Evolutionary conservation across 2,113 vertebrate genomes (phyloP).

Genomic region (Trichechus manatus): DNA sequence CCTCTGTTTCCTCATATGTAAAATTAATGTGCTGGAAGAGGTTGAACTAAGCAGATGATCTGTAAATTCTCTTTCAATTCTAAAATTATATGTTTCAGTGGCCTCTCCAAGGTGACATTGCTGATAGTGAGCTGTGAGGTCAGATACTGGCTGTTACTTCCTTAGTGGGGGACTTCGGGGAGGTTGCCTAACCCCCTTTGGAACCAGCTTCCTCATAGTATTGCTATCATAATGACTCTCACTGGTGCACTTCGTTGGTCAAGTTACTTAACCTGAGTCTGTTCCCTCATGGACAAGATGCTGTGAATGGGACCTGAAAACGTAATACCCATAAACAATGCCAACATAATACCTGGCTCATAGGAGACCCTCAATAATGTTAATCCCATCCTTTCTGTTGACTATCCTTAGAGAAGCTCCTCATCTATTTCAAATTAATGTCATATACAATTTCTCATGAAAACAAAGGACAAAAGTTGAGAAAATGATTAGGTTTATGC

Average conservation of each 20-base stretch:
- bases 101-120: background rate
- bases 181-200: background rate
- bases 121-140: background rate
- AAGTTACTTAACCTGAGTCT: background rate
- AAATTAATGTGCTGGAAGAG: background rate
- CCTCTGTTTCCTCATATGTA: background rate
- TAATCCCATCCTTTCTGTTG: background rate
- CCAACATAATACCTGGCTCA: background rate
- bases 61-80: background rate
- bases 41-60: background rate
- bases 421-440: slow-evolving; percentile 19
- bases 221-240: background rate
- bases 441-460: background rate
- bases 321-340: background rate
- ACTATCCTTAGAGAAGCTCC: background rate
- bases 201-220: background rate
- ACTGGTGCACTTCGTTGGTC: background rate
- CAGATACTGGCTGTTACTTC: background rate
- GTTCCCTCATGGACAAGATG: background rate
- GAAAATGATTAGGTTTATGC: background rate
- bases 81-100: background rate
- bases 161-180: background rate
- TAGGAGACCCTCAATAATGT: background rate
- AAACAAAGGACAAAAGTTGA: background rate
- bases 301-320: background rate